Percentiles rank a stretch among this genome's conserved stretches.
These are phyloP conservation scores for Enoplosus armatus DNA, from an alignment of 2,797 vertebrate species.

Conservation along the genomic window DNA sequence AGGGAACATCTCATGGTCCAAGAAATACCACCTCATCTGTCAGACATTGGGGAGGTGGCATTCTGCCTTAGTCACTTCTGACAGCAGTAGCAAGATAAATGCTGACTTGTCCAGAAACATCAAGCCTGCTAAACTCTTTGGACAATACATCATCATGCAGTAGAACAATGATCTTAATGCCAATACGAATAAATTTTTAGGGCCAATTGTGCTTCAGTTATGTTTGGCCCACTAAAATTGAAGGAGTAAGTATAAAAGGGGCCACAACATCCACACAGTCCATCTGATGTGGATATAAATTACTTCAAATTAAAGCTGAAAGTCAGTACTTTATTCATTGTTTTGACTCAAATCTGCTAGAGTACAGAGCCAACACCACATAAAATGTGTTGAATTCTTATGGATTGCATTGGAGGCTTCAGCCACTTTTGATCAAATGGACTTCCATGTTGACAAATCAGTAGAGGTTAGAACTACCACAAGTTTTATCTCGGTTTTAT, in stretches of 20 bases:
- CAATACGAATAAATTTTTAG: neutral
- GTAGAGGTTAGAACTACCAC: neutral
- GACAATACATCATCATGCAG: neutral
- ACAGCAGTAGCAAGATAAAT: neutral
- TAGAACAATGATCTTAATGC: neutral
- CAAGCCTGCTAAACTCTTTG: neutral
- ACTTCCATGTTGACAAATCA: constrained; percentile 5
- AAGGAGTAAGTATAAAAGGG: neutral
- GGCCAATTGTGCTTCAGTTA: neutral
- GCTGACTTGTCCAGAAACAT: neutral
- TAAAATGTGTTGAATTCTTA: neutral
- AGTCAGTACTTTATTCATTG: neutral
- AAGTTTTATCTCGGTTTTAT: constrained; percentile 31
- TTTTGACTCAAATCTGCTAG: neutral
- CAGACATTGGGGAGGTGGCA: neutral
- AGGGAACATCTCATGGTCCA: neutral
- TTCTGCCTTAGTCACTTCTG: neutral
- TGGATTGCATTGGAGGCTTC: neutral
- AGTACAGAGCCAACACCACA: neutral
- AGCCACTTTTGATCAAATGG: constrained; percentile 21
- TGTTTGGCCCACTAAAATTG: neutral
- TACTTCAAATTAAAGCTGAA: neutral
- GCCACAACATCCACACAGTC: neutral
- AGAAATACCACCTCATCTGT: constrained; percentile 10
- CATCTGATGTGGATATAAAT: neutral